A percentile compares a stretch with the other conserved stretches of the same genome.
Evolutionary conservation across 2,797 vertebrate species (phyloP).

Genomic region (Galaxias olidus): DNA sequence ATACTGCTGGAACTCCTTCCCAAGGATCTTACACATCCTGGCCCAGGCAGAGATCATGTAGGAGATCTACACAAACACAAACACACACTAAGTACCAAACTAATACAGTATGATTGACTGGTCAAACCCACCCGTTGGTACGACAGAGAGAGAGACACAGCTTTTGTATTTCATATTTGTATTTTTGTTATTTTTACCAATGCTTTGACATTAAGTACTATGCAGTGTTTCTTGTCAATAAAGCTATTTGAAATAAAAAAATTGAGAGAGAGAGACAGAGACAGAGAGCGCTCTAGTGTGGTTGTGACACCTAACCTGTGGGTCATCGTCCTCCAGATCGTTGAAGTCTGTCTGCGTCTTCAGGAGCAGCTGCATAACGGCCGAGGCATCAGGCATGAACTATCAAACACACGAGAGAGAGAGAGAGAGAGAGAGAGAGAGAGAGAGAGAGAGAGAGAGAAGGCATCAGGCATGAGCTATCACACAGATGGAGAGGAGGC

Average conservation of each 20-base stretch:
- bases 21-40: conserved; percentile 98
- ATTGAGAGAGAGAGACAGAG: too few relatives aligned
- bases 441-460: too few relatives aligned
- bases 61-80: conserved; percentile 81
- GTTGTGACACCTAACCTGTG: conserved; percentile 78
- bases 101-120: not conserved
- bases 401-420: conserved; percentile 45
- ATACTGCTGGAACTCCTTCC: conserved; percentile 98
- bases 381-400: conserved; percentile 99
- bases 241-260: not conserved
- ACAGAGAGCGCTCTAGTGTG: not conserved
- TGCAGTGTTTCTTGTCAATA: too few relatives aligned
- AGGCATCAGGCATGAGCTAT: too few relatives aligned
- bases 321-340: conserved; percentile 96
- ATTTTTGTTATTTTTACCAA: too few relatives aligned
- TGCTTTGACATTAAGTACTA: too few relatives aligned
- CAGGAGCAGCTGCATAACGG: conserved; percentile 95
- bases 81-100: not conserved
- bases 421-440: not conserved
- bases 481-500: too few relatives aligned
- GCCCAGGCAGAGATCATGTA: conserved; percentile 99
- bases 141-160: too few relatives aligned
- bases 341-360: conserved; percentile 98
- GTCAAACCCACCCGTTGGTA: too few relatives aligned
- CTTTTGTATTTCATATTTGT: too few relatives aligned